Evolutionary conservation across 2,797 vertebrate genomes (phyloP).

Genomic region (Acanthurus leucopareius): DNA sequence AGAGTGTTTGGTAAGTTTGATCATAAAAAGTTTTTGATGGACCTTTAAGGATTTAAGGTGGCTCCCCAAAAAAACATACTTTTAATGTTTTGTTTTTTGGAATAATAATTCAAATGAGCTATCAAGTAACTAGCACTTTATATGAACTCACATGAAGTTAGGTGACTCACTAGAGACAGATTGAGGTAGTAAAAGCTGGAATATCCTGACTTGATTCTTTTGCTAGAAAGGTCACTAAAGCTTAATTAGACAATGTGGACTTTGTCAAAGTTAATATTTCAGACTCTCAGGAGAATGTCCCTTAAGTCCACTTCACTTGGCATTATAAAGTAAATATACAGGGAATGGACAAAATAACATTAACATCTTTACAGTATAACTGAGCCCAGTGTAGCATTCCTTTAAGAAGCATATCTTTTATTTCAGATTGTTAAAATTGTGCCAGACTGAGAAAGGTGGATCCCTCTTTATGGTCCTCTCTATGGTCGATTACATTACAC

Average conservation of each 20-base stretch:
- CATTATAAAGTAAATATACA: not conserved
- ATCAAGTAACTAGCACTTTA: not conserved
- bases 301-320: not conserved
- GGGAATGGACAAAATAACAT: not conserved
- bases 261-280: no score
- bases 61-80: not conserved
- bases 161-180: not conserved
- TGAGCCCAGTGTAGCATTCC: not conserved
- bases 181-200: no score
- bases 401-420: not conserved
- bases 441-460: not conserved
- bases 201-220: no score
- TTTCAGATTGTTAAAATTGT: conserved; percentile 4
- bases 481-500: not conserved
- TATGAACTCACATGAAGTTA: not conserved
- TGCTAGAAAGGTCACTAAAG: no score
- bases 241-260: no score
- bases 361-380: not conserved
- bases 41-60: not conserved
- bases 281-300: not conserved
- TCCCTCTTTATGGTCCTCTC: not conserved
- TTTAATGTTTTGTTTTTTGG: conserved; percentile 1
- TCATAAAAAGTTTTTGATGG: not conserved
- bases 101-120: not conserved
- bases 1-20: not conserved